Percentiles rank a stretch among this genome's conserved stretches.
phyloP scores from a whole-genome alignment of 2,113 vertebrate species.

The Heterocephalus glaber region DNA sequence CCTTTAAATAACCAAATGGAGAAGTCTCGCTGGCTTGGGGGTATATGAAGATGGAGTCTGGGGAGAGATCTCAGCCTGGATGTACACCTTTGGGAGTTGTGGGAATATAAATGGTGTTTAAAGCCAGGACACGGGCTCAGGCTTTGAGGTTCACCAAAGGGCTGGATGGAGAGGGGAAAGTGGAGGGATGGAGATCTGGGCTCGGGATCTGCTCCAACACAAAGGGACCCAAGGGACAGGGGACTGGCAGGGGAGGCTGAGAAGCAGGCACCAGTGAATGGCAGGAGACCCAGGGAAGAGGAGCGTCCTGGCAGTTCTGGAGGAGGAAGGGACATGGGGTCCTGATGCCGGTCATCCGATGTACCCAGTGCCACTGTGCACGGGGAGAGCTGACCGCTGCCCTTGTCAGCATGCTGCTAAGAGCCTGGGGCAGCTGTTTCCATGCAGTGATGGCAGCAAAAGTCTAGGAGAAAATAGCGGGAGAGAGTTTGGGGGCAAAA shows the following conservation, averaged over 20 bases:
- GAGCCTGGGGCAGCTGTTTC: not conserved
- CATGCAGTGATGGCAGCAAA: not conserved
- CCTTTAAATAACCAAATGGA: not conserved
- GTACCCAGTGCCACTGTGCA: no score
- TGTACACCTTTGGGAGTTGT: not conserved
- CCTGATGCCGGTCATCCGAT: accelerated
- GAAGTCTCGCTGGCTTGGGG: not conserved
- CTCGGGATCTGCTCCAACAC: not conserved
- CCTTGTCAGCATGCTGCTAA: not conserved
- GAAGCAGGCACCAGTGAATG: not conserved
- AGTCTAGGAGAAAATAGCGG: not conserved
- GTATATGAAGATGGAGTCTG: not conserved
- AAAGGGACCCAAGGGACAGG: not conserved
- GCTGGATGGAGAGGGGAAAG: not conserved
- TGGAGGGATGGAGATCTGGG: not conserved
- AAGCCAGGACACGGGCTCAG: not conserved
- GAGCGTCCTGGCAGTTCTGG: not conserved
- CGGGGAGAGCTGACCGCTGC: not conserved
- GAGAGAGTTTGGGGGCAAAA: not conserved
- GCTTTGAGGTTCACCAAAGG: not conserved
- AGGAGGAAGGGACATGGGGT: not conserved
- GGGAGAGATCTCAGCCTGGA: not conserved
- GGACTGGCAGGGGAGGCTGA: not conserved
- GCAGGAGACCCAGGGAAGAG: not conserved
- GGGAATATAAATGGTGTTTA: not conserved